Conservation (phyloP, 2,888 invertebrate species). For the Hirtodrosophila cameraria region DNA sequence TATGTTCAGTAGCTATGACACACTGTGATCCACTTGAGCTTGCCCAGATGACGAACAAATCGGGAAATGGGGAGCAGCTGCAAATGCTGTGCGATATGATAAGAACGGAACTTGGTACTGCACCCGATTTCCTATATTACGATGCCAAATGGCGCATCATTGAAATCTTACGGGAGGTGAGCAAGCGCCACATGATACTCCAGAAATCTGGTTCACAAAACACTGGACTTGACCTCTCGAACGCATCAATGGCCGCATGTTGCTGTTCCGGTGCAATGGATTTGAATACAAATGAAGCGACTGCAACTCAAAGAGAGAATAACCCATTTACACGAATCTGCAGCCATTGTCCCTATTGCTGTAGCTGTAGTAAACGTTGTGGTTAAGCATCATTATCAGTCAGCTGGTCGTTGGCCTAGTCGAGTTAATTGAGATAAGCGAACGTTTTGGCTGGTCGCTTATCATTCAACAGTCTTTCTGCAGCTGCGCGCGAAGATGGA, state of each 20-base stretch:
- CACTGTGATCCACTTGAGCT: too few species aligned
- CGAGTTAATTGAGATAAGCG: constrained; percentile 55
- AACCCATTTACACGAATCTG: too few species aligned
- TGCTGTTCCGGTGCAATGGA: too few species aligned
- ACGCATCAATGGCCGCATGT: too few species aligned
- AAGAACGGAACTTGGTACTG: constrained; percentile 48
- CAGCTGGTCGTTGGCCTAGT: constrained; percentile 23
- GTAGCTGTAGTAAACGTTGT: neutral
- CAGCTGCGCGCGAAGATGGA: constrained; percentile 39
- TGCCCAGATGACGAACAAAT: neutral
- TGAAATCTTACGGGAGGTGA: constrained; percentile 69
- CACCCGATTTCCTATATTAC: constrained; percentile 68
- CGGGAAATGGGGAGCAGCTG: constrained; percentile 46
- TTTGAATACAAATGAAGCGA: too few species aligned
- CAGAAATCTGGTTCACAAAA: constrained; percentile 3
- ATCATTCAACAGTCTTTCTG: constrained; percentile 28
- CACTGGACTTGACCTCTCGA: neutral
- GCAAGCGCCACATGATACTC: constrained; percentile 60
- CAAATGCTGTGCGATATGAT: constrained; percentile 73
- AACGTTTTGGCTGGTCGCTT: neutral
- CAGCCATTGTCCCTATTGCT: constrained; percentile 23
- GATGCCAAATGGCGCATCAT: constrained; percentile 79
- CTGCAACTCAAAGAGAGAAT: too few species aligned
- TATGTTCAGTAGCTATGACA: too few species aligned
- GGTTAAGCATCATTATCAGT: constrained; percentile 31